Evolutionary conservation across 2,113 vertebrate genomes (phyloP).

Genomic region (Silurus glanis): DNA sequence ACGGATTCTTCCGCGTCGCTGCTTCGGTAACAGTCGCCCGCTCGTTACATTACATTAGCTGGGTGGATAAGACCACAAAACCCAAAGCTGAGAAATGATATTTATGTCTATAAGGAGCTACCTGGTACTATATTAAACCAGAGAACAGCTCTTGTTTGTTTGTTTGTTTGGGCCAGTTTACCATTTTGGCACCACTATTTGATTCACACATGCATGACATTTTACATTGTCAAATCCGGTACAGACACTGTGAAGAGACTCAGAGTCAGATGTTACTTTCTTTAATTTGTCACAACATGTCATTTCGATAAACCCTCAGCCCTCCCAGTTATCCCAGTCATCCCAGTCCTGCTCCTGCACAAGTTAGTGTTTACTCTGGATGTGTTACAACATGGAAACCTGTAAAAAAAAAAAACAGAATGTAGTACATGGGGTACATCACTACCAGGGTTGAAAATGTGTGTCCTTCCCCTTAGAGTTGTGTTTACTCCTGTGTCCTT

Average conservation of each 20-base stretch:
- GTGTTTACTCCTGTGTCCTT: not conserved
- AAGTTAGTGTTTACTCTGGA: not conserved
- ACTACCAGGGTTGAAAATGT: not conserved
- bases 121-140: too few species aligned
- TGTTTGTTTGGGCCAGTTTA: not conserved
- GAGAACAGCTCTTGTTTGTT: not conserved
- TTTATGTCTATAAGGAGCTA: not conserved
- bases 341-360: not conserved
- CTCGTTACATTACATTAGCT: not conserved
- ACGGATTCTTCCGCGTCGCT: not conserved
- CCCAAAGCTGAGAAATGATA: not conserved
- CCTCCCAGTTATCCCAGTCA: too few species aligned
- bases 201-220: not conserved
- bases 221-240: not conserved
- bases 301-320: too few species aligned
- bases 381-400: not conserved
- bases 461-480: not conserved
- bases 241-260: not conserved
- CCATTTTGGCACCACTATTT: not conserved
- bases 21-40: not conserved
- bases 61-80: not conserved
- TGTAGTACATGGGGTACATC: not conserved
- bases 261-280: not conserved
- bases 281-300: not conserved
- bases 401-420: not conserved